Conservation (phyloP, 2,113 vertebrate species). For the human region DNA sequence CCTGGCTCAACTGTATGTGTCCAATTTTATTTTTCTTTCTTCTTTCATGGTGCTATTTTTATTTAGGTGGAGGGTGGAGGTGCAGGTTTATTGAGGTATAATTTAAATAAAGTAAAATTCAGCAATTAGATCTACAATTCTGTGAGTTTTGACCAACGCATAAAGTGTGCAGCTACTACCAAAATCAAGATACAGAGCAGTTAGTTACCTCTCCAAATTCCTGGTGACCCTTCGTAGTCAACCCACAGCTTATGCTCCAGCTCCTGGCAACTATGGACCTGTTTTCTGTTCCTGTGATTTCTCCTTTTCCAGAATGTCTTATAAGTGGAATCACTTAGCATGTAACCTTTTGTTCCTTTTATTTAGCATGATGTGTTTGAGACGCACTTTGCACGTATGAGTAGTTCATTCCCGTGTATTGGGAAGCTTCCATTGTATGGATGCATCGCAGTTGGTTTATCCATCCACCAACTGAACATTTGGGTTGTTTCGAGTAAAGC, state of each 20-base stretch:
- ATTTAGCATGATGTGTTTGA: neutral
- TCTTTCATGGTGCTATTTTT: neutral
- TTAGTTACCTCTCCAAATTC: neutral
- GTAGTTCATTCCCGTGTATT: neutral
- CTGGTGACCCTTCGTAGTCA: neutral
- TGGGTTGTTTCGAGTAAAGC: neutral
- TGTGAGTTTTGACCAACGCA: neutral
- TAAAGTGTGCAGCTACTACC: neutral
- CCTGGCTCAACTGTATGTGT: neutral
- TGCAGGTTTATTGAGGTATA: neutral
- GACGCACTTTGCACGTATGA: fast-evolving
- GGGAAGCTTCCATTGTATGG: fast-evolving
- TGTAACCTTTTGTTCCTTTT: neutral
- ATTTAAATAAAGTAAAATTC: neutral
- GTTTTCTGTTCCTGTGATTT: neutral
- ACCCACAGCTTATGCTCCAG: neutral
- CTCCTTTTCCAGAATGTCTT: neutral
- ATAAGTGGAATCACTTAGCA: fast-evolving
- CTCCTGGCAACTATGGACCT: fast-evolving
- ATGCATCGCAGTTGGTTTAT: neutral
- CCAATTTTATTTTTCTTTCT: neutral
- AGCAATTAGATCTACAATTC: neutral
- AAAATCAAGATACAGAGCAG: neutral
- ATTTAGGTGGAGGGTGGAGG: neutral
- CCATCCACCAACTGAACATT: neutral